These are phyloP conservation scores for Numida meleagris DNA, from an alignment of 2,113 vertebrate genomes.

Conservation along the genomic window DNA sequence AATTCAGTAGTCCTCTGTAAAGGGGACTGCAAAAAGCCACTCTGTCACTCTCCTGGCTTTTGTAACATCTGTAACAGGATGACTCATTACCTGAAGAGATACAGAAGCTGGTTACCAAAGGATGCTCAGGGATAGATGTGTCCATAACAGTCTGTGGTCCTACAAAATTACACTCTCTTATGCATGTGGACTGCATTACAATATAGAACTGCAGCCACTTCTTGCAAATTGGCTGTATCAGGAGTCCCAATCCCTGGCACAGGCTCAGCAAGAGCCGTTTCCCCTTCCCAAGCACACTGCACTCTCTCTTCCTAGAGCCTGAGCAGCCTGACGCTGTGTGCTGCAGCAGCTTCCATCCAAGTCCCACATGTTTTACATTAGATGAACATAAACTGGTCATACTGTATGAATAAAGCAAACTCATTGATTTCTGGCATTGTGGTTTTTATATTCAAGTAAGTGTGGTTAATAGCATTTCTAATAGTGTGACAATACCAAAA, in stretches of 20 bases:
- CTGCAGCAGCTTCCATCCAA: background rate
- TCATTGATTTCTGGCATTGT: constrained; percentile 58
- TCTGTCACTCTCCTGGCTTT: background rate
- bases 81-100: background rate
- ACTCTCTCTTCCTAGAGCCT: background rate
- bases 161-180: background rate
- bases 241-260: background rate
- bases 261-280: background rate
- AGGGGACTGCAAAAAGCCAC: background rate
- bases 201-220: background rate
- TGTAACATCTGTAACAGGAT: background rate
- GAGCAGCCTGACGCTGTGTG: background rate
- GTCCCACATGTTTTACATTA: constrained; percentile 61
- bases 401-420: constrained; percentile 51
- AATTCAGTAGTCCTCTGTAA: background rate
- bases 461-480: constrained; percentile 40
- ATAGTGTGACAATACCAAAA: constrained; percentile 33
- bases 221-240: background rate
- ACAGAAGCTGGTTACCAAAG: background rate
- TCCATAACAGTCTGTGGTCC: background rate
- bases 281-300: background rate
- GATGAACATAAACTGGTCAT: constrained; percentile 60
- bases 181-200: background rate
- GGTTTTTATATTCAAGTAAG: constrained; percentile 38
- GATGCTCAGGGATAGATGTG: fast-evolving